A percentile compares a stretch with the other conserved stretches of the same genome.
phyloP scores from a whole-genome alignment of 1,140 invertebrate genomes.

The Ladona fulva region DNA sequence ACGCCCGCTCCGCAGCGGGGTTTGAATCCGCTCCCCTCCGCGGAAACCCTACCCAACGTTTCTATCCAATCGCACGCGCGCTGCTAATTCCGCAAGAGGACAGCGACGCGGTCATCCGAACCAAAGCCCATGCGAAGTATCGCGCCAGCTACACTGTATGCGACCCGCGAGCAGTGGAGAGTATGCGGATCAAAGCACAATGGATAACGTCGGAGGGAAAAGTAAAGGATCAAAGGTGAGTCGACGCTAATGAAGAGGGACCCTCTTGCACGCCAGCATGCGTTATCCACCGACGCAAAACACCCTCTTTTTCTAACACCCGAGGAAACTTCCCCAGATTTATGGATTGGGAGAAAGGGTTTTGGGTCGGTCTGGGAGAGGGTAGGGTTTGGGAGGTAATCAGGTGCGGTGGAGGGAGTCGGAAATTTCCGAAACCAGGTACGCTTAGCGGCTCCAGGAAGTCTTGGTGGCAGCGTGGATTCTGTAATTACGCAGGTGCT shows the following conservation, averaged over 20 bases:
- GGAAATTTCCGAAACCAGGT: no score
- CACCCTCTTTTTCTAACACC: not conserved
- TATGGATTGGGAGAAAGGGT: no score
- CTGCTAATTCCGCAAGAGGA: not conserved
- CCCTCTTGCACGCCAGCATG: not conserved
- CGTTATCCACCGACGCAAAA: not conserved
- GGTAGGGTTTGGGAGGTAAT: no score
- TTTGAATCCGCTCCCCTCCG: no score
- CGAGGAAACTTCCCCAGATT: no score
- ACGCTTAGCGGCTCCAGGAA: no score
- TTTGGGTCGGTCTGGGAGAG: no score
- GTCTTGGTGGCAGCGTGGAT: no score
- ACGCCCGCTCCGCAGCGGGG: no score
- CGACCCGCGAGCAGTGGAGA: not conserved
- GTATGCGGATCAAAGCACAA: not conserved
- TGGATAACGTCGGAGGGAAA: not conserved
- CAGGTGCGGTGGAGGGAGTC: no score
- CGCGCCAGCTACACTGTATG: not conserved
- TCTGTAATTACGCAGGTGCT: no score
- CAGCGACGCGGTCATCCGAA: not conserved
- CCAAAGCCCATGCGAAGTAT: not conserved
- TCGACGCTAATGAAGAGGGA: constrained; percentile 9
- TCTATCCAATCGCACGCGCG: not conserved
- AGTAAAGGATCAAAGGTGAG: not conserved
- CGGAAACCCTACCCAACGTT: no score